phyloP scores from a whole-genome alignment of 2,888 invertebrate genomes.

The Gymnocheta viridis region DNA sequence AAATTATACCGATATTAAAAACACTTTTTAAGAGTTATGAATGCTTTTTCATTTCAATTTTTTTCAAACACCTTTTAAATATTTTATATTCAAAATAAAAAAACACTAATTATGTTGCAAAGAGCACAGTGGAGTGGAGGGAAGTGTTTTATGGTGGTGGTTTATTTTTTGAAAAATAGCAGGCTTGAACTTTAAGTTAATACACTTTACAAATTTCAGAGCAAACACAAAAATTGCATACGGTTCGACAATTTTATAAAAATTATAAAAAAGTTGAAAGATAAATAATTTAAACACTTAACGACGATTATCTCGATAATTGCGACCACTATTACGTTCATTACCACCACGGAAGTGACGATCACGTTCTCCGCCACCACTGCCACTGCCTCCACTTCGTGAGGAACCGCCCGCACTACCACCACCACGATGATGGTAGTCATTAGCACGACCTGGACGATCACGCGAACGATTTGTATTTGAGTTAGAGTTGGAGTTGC shows the following conservation, averaged over 20 bases:
- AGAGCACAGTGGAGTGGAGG: slow-evolving; percentile 44
- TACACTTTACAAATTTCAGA: slow-evolving; percentile 52
- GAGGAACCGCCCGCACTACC: slow-evolving; percentile 72
- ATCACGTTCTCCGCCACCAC: slow-evolving; percentile 80
- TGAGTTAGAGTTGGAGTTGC: slow-evolving; percentile 65
- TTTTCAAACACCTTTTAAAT: slow-evolving; percentile 34
- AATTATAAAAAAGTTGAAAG: slow-evolving; percentile 26
- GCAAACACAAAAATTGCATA: slow-evolving; percentile 43
- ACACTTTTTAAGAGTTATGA: slow-evolving; percentile 61
- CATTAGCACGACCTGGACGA: slow-evolving; percentile 76
- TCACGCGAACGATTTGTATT: slow-evolving; percentile 78
- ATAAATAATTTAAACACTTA: slow-evolving; percentile 62
- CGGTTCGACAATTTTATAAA: slow-evolving; percentile 63
- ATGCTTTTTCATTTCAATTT: slow-evolving; percentile 45
- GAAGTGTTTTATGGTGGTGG: slow-evolving; percentile 32
- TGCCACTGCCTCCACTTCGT: slow-evolving; percentile 60
- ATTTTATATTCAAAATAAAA: slow-evolving; percentile 35
- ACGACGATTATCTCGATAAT: slow-evolving; percentile 75
- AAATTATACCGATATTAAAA: slow-evolving; percentile 46
- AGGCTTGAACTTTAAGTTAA: slow-evolving; percentile 30
- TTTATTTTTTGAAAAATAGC: slow-evolving; percentile 25
- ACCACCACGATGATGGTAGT: slow-evolving; percentile 78
- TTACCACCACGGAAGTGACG: slow-evolving; percentile 82
- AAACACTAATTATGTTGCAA: slow-evolving; percentile 57
- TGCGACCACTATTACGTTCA: slow-evolving; percentile 76